phyloP scores from a whole-genome alignment of 1,140 invertebrate species.

The Formica exsecta region DNA sequence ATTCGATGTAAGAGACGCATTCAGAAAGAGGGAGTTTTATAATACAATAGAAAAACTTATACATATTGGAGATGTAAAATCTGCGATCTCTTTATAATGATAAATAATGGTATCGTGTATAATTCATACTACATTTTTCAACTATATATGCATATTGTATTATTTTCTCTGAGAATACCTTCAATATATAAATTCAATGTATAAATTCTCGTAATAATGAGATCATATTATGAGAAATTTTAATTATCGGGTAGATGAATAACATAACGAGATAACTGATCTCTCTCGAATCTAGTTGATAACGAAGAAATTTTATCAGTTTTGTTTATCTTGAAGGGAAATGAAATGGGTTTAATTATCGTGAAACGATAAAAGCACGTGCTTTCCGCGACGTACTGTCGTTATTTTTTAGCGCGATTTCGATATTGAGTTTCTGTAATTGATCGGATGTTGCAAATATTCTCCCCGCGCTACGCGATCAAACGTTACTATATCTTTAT shows the following conservation, averaged over 20 bases:
- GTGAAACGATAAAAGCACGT: neutral
- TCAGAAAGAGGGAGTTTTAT: neutral
- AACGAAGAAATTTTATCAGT: neutral
- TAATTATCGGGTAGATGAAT: neutral
- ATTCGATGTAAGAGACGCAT: constrained; percentile 9
- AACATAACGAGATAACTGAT: neutral
- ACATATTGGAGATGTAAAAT: neutral
- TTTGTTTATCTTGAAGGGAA: neutral
- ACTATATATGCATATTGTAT: neutral
- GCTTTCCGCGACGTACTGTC: neutral
- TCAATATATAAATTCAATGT: neutral
- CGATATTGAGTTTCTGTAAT: neutral
- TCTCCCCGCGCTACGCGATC: neutral
- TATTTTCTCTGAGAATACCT: neutral
- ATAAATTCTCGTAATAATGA: constrained; percentile 3
- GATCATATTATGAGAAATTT: neutral
- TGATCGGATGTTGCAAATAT: neutral
- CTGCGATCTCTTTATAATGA: neutral
- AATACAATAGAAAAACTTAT: neutral
- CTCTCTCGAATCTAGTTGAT: neutral
- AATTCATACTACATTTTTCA: no score
- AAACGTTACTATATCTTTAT: neutral
- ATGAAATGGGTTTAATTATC: neutral
- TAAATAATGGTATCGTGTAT: neutral
- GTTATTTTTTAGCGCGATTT: neutral